phyloP scores from a whole-genome alignment of 2,888 invertebrate genomes.

The Mimachlamys varia region DNA sequence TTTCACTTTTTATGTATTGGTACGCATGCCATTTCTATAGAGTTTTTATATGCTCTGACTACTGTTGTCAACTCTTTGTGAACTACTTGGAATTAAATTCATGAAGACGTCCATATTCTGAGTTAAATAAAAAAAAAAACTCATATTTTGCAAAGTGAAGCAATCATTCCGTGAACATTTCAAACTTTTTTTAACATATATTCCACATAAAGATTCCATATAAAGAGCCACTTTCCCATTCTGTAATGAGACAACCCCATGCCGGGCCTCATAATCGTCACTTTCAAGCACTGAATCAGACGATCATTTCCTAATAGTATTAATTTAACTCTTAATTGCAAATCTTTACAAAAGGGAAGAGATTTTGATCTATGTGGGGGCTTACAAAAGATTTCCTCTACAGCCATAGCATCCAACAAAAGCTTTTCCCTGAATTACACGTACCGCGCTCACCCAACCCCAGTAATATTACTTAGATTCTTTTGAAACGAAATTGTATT shows the following conservation, averaged over 20 bases:
- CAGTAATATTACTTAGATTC: conserved; percentile 3
- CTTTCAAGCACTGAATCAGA: not conserved
- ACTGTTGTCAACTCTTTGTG: no score
- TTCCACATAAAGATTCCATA: no score
- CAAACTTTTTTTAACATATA: no score
- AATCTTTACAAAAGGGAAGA: conserved; percentile 33
- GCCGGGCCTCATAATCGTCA: not conserved
- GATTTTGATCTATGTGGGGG: conserved; percentile 27
- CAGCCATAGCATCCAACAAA: not conserved
- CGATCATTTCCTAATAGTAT: conserved; percentile 12
- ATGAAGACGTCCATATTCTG: no score
- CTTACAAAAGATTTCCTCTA: conserved; percentile 28
- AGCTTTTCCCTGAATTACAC: not conserved
- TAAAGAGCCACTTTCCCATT: not conserved
- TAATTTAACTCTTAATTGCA: conserved; percentile 29
- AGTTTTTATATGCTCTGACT: no score
- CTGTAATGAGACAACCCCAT: not conserved
- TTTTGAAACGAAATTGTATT: conserved; percentile 33
- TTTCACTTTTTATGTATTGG: no score
- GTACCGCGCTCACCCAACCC: not conserved
- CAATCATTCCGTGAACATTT: no score
- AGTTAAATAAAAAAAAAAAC: no score
- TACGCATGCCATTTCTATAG: no score
- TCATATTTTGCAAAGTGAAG: no score
- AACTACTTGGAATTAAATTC: no score